Percentiles rank a stretch among this genome's conserved stretches.
Evolutionary conservation across 2,113 vertebrate species (phyloP).

Genomic region (Pantherophis guttatus): DNA sequence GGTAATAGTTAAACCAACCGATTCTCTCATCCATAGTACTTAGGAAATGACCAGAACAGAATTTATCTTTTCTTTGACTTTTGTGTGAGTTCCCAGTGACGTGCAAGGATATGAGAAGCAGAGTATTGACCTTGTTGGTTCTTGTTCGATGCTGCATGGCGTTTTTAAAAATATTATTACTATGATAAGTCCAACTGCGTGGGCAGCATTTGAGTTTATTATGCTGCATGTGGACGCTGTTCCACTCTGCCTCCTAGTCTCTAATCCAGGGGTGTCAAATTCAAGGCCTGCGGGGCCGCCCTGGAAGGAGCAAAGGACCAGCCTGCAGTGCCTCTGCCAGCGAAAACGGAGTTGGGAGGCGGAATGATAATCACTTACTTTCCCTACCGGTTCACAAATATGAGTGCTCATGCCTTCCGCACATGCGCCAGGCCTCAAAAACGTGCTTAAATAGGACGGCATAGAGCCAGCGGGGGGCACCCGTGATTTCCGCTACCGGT

Average conservation of each 20-base stretch:
- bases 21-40: background rate
- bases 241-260: background rate
- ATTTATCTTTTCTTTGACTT: background rate
- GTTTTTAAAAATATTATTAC: background rate
- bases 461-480: too few species aligned
- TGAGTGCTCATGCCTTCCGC: too few species aligned
- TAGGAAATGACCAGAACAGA: background rate
- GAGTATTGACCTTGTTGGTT: background rate
- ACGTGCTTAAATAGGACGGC: too few species aligned
- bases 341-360: too few species aligned
- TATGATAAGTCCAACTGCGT: background rate
- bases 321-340: too few species aligned
- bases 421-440: too few species aligned
- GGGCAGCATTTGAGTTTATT: background rate
- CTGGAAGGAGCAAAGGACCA: too few species aligned
- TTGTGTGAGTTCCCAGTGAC: background rate
- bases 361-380: too few species aligned
- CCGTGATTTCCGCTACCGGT: too few species aligned
- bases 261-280: background rate
- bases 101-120: background rate
- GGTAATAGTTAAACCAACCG: background rate
- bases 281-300: too few species aligned
- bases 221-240: background rate
- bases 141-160: background rate
- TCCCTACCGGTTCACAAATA: too few species aligned